Evolutionary conservation across 2,888 invertebrate genomes (phyloP), one percentile per base, ranked within the genome.

Genomic region (Chrysolina americana): DNA sequence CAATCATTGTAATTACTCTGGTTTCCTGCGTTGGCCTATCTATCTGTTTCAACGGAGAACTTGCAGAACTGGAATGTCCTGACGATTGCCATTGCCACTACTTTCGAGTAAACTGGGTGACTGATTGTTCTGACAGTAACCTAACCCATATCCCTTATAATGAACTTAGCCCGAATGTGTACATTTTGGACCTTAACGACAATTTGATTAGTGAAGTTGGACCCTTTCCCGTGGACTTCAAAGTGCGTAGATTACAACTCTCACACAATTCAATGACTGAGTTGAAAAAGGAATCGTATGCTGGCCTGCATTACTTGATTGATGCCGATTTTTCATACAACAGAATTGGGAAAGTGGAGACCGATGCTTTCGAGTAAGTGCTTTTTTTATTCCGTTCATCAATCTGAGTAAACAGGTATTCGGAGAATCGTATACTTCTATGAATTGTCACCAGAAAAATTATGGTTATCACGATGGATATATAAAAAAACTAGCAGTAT

Each of bases 11-110:
- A 23, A 64, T 81, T 65, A 65, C 70, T 41, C 74, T 78, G 65
- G 64, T 74, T 19, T 53, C 63, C 47, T 69, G 59, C 50, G 70
- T 78, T 23, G 65, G 74, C 28, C 70, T 68, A 41, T 74, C 70
- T 59, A 62, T 68, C 69, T 71, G 85, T 48, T 90, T 91, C 81
- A 92, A 92, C 81, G 92, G 92, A 68, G 93, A 93, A 81, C 89
- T 91, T 82, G 90, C 91, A 79, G 93, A 93, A 82, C 87, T 92
- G 83, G 92, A 93, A 84, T 94, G 94, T 81, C 94, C 94, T 0
- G 92, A 92, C 79, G 93, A 93, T 81, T 94, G 94, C 84, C 93
- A 93, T 84, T 94, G 94, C 83, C 93, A 94, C 89, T 94, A 93
- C 87, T 93, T 93, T 87, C 90, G 93, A 76, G 91, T 93, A 83